These are phyloP conservation scores for Dryomyza anilis DNA, from an alignment of 2,888 invertebrate genomes.

Conservation along the genomic window DNA sequence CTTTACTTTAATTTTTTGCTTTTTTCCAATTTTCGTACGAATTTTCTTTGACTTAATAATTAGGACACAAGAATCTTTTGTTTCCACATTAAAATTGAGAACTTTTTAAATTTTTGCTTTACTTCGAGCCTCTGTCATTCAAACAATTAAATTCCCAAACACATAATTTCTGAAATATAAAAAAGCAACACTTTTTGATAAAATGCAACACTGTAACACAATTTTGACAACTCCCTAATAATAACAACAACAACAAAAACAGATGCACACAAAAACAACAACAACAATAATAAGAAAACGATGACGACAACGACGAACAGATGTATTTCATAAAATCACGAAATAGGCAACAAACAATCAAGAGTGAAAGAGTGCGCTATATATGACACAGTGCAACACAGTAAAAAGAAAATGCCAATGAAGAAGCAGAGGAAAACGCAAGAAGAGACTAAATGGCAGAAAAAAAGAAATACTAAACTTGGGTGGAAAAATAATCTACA, in stretches of 20 bases:
- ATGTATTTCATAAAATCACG: background rate
- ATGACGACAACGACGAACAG: background rate
- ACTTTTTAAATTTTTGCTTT: background rate
- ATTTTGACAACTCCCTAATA: slow-evolving; percentile 13
- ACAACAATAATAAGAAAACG: background rate
- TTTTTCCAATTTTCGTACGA: too few relatives aligned
- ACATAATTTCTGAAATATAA: background rate
- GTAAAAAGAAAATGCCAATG: background rate
- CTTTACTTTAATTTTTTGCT: too few relatives aligned
- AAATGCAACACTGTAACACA: background rate
- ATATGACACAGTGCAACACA: background rate
- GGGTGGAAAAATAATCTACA: background rate
- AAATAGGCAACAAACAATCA: background rate
- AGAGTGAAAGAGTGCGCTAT: background rate
- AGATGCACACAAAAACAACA: background rate
- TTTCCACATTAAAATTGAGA: background rate
- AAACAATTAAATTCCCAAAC: background rate
- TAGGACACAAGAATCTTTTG: too few relatives aligned
- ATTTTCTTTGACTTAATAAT: too few relatives aligned
- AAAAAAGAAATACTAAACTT: background rate
- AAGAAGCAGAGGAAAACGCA: background rate
- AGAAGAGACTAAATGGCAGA: background rate
- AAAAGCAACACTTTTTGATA: background rate
- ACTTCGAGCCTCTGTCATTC: background rate
- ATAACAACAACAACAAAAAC: background rate